phyloP scores from a whole-genome alignment of 2,797 vertebrate species.

The Gallinago nigripennis region DNA sequence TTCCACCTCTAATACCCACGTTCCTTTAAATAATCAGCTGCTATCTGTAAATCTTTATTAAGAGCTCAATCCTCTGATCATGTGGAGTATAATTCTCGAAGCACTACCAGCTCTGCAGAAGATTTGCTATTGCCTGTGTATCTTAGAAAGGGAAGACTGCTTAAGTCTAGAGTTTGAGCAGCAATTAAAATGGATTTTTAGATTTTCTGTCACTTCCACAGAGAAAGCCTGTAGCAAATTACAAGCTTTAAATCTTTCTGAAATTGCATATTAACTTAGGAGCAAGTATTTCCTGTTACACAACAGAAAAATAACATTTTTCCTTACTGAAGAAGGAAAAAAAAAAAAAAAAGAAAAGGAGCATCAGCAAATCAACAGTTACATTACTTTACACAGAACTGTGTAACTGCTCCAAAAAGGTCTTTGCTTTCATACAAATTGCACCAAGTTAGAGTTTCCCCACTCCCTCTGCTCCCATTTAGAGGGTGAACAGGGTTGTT shows the following conservation, averaged over 20 bases:
- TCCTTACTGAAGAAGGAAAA: neutral
- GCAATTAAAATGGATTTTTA: neutral
- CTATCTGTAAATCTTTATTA: neutral
- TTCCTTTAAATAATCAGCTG: neutral
- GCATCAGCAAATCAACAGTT: neutral
- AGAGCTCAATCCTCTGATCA: neutral
- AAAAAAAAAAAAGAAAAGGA: neutral
- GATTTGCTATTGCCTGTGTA: neutral
- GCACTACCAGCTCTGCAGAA: neutral
- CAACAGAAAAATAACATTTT: neutral
- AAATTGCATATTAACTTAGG: neutral
- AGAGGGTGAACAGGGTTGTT: fast-evolving
- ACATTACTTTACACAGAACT: neutral
- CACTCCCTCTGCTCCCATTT: neutral
- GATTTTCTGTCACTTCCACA: neutral
- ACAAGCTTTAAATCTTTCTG: neutral
- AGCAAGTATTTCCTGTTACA: neutral
- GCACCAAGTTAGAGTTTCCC: neutral
- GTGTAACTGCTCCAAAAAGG: neutral
- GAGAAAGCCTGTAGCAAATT: neutral
- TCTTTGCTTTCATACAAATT: neutral
- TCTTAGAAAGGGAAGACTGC: neutral
- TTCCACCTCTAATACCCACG: neutral
- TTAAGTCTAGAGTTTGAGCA: neutral
- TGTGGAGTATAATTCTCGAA: neutral